phyloP scores from a whole-genome alignment of 2,113 vertebrate species.

The Otocyon megalotis region DNA sequence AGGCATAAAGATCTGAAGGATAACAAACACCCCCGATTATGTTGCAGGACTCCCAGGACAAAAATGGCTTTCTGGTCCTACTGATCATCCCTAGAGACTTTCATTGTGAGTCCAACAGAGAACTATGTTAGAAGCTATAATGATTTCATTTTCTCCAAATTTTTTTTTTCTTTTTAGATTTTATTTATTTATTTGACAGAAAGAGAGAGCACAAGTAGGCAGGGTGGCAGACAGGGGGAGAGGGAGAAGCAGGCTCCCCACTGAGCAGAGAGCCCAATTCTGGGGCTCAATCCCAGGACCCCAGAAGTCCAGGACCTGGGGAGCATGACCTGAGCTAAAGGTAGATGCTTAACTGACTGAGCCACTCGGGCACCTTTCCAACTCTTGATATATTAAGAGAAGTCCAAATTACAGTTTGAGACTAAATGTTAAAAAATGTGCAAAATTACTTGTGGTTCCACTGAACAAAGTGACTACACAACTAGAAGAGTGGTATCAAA shows the following conservation, averaged over 20 bases:
- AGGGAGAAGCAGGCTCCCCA: too few relatives aligned
- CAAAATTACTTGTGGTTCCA: neutral
- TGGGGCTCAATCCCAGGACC: too few relatives aligned
- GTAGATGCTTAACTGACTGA: too few relatives aligned
- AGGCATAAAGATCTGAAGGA: neutral
- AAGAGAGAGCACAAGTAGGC: too few relatives aligned
- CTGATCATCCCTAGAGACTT: neutral
- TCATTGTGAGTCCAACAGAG: neutral
- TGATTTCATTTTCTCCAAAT: slow-evolving; percentile 24
- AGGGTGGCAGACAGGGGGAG: too few relatives aligned
- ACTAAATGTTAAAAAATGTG: slow-evolving; percentile 28
- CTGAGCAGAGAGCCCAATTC: too few relatives aligned
- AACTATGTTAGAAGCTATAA: neutral
- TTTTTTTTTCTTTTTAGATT: neutral
- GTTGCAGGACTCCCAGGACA: neutral
- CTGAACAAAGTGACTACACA: neutral
- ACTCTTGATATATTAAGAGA: neutral
- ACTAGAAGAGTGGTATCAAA: neutral
- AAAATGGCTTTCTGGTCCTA: neutral
- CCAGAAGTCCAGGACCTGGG: too few relatives aligned
- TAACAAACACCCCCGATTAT: neutral
- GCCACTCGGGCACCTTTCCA: neutral
- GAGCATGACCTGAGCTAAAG: too few relatives aligned
- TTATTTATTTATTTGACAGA: too few relatives aligned
- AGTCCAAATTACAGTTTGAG: neutral